Conservation (phyloP, 2,113 vertebrate species). For the Chaenogobius annularis region DNA sequence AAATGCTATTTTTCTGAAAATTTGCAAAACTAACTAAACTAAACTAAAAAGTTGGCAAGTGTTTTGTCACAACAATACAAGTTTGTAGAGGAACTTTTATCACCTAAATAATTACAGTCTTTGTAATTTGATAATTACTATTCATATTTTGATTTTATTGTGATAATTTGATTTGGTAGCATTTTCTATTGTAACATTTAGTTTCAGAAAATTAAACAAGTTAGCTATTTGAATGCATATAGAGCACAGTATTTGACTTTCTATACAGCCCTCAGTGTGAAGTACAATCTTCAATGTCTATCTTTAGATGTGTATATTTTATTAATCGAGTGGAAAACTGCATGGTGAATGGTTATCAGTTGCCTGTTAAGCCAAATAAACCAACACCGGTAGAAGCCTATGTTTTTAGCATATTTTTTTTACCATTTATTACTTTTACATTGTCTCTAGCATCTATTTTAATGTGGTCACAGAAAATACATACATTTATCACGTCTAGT, state of each 20-base stretch:
- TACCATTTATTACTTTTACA: neutral
- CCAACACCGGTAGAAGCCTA: too few species aligned
- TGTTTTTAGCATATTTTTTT: neutral
- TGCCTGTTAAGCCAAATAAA: neutral
- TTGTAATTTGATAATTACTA: too few species aligned
- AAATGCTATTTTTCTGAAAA: too few species aligned
- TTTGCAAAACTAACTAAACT: too few species aligned
- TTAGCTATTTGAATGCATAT: neutral
- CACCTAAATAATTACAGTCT: too few species aligned
- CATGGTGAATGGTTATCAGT: neutral
- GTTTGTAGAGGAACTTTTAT: too few species aligned
- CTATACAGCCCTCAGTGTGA: neutral
- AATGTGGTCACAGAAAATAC: conserved; percentile 8
- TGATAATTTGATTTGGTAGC: too few species aligned
- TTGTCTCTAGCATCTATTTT: neutral
- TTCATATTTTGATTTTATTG: too few species aligned
- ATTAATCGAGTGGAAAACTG: neutral
- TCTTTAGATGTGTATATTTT: neutral
- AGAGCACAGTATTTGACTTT: neutral
- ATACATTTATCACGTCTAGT: conserved; percentile 12
- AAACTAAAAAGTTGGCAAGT: too few species aligned
- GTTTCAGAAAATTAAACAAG: neutral
- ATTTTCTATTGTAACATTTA: too few species aligned
- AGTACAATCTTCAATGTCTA: neutral
- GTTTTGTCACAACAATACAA: too few species aligned